Percentiles rank a stretch among this genome's conserved stretches.
phyloP scores from a whole-genome alignment of 2,888 invertebrate genomes.

The Perizoma affinitatum region DNA sequence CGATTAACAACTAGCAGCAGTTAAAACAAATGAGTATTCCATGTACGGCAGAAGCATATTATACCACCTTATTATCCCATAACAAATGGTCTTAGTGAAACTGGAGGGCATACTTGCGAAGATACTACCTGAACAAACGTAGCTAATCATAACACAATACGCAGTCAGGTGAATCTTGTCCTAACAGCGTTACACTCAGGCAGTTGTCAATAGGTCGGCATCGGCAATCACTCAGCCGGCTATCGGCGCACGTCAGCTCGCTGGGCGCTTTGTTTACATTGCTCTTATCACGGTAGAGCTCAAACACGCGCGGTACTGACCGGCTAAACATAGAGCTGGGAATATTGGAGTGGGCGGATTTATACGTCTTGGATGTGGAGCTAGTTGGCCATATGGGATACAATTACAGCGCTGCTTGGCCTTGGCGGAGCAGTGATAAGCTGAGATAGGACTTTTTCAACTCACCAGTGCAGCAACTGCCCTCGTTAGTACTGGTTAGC shows the following conservation, averaged over 20 bases:
- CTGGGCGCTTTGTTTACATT: conserved; percentile 66
- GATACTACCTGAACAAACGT: conserved; percentile 9
- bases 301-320: conserved; percentile 59
- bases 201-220: conserved; percentile 36
- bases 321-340: conserved; percentile 12
- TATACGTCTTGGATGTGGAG: not conserved
- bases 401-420: too few species aligned
- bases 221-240: conserved; percentile 69
- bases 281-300: conserved; percentile 74
- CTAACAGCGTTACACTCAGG: conserved; percentile 25
- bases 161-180: conserved; percentile 18
- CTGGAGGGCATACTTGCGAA: too few species aligned
- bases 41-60: too few species aligned
- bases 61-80: too few species aligned
- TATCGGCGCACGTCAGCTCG: conserved; percentile 69
- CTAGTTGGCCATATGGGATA: too few species aligned
- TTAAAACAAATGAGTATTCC: too few species aligned
- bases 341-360: conserved; percentile 7
- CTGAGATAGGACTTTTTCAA: too few species aligned
- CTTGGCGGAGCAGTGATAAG: too few species aligned
- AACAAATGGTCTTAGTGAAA: too few species aligned
- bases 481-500: too few species aligned
- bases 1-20: too few species aligned
- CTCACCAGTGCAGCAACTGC: too few species aligned
- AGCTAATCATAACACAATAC: conserved; percentile 28